Evolutionary conservation across 2,113 vertebrate genomes (phyloP).

Genomic region (Oreocharis arfaki): DNA sequence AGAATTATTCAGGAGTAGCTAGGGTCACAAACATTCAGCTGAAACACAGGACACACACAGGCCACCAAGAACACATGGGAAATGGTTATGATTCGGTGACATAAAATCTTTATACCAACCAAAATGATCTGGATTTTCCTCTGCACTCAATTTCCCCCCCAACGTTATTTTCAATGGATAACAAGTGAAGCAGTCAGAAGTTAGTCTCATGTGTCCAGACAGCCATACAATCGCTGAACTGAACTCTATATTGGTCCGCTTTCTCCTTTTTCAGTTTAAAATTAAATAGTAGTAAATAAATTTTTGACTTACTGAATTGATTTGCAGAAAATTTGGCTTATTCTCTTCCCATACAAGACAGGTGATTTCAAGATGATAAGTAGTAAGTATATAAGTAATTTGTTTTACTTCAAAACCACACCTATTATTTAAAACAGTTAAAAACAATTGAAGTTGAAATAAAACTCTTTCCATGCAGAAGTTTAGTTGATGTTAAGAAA

Average conservation of each 20-base stretch:
- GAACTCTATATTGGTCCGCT: neutral
- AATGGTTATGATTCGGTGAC: neutral
- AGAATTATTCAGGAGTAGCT: neutral
- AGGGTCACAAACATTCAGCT: neutral
- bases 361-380: neutral
- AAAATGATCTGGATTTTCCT: neutral
- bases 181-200: neutral
- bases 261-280: neutral
- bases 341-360: neutral
- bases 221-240: neutral
- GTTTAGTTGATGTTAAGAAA: neutral
- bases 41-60: neutral
- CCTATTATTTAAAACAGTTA: neutral
- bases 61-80: neutral
- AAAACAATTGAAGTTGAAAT: neutral
- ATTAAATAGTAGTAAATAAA: neutral
- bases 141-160: rapidly evolving
- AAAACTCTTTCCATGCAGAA: neutral
- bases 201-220: neutral
- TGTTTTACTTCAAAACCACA: neutral
- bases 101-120: neutral
- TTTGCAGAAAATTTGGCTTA: neutral
- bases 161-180: neutral
- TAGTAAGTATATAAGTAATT: neutral
- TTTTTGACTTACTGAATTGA: neutral